A percentile compares a stretch with the other conserved stretches of the same genome.
These are phyloP conservation scores for Pachypeltis micranthus DNA, from an alignment of 1,140 invertebrate genomes.

Conservation along the genomic window DNA sequence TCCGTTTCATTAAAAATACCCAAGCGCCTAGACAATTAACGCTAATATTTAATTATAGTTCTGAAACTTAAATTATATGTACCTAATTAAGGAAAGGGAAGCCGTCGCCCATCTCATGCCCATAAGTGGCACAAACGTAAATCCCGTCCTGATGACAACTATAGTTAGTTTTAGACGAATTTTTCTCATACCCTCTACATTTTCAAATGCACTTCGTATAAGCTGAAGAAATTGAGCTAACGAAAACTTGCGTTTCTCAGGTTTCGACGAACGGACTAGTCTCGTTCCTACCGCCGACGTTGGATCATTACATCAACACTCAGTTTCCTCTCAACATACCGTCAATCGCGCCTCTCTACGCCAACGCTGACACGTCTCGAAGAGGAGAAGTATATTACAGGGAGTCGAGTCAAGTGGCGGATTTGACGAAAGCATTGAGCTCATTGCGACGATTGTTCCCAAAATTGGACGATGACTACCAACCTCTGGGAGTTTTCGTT, in stretches of 20 bases:
- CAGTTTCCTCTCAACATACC: constrained; percentile 84
- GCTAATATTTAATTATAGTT: no score
- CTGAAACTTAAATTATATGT: no score
- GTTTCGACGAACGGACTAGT: constrained; percentile 83
- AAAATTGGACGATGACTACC: constrained; percentile 43
- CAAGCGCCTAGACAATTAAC: no score
- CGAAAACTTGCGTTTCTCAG: constrained; percentile 39
- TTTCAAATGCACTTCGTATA: neutral
- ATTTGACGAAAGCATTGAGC: constrained; percentile 51
- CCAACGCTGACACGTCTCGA: constrained; percentile 73
- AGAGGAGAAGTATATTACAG: constrained; percentile 65
- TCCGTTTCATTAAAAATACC: no score
- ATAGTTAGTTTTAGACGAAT: neutral
- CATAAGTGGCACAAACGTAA: no score
- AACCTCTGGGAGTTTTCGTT: constrained; percentile 51
- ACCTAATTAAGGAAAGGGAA: no score
- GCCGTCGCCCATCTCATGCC: no score
- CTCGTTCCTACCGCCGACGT: constrained; percentile 77
- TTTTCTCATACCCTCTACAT: neutral
- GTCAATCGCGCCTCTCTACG: constrained; percentile 78
- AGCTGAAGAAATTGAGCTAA: neutral
- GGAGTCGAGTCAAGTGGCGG: constrained; percentile 51
- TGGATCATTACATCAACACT: constrained; percentile 63
- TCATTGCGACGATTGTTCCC: constrained; percentile 59
- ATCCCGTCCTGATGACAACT: neutral